Conservation (phyloP, 2,113 vertebrate species). For the Cyprinus carpio region DNA sequence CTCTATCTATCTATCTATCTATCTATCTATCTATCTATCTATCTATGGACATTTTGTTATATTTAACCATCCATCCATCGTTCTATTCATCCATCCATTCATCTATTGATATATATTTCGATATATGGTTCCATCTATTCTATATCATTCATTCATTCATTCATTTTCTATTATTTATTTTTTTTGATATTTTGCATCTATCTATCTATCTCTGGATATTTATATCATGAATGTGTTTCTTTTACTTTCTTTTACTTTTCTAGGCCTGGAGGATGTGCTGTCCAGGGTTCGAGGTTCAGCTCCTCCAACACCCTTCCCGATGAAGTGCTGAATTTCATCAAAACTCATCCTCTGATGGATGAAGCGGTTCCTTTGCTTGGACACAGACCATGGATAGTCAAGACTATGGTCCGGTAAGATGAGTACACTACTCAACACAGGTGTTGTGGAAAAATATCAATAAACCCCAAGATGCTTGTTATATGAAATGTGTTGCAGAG, state of each 20-base stretch:
- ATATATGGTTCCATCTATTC: too few species aligned
- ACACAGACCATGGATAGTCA: slow-evolving; percentile 89
- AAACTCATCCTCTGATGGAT: slow-evolving; percentile 95
- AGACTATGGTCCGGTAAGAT: slow-evolving; percentile 89
- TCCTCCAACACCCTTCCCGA: slow-evolving; percentile 91
- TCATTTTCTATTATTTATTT: too few species aligned
- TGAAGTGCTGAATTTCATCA: slow-evolving; percentile 94
- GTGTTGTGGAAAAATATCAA: neutral
- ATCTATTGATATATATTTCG: neutral
- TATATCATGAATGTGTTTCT: neutral
- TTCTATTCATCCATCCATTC: too few species aligned
- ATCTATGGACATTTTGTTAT: too few species aligned
- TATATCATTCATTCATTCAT: too few species aligned
- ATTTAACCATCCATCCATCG: too few species aligned
- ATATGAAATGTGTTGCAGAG: neutral
- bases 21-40: too few species aligned
- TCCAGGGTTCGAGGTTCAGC: slow-evolving; percentile 87
- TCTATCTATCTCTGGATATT: neutral
- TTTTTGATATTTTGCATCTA: too few species aligned
- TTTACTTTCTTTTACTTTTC: neutral
- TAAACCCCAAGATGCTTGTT: neutral
- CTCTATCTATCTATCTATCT: neutral
- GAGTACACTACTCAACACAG: neutral
- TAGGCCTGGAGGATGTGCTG: slow-evolving; percentile 91
- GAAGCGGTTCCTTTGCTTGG: slow-evolving; percentile 89